Conservation (phyloP, 1,140 invertebrate genomes). For the Tigriopus japonicus region DNA sequence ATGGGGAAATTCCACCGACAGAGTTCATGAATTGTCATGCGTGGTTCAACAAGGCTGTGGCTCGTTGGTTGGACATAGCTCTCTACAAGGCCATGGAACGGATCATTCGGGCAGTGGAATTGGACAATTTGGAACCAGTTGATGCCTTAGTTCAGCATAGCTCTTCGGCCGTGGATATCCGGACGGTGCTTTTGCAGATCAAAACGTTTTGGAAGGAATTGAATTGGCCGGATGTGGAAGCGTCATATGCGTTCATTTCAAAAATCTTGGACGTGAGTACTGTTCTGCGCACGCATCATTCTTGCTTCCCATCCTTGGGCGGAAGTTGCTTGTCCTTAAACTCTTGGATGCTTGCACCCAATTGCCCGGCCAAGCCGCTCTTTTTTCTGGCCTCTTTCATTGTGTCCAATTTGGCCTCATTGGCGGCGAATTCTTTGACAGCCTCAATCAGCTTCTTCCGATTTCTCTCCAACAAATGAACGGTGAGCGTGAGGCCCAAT, state of each 20-base stretch:
- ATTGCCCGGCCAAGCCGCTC: too few species aligned
- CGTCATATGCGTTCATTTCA: conserved; percentile 36
- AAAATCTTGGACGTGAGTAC: conserved; percentile 14
- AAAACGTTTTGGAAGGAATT: conserved; percentile 85
- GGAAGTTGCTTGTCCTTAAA: background rate
- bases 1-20: background rate
- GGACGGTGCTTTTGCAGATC: conserved; percentile 69
- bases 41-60: conserved; percentile 70
- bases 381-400: too few species aligned
- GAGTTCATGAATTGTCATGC: conserved; percentile 3
- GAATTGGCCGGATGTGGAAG: conserved; percentile 70
- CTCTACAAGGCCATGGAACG: conserved; percentile 60
- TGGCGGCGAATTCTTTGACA: too few species aligned
- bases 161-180: conserved; percentile 84
- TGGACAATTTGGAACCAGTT: conserved; percentile 25
- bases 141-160: conserved; percentile 69
- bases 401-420: too few species aligned
- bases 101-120: conserved; percentile 41
- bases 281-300: background rate
- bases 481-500: background rate
- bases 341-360: background rate
- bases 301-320: background rate
- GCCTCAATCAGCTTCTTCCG: too few species aligned
- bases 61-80: conserved; percentile 77
- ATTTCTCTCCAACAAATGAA: background rate